Base-by-base conservation (phyloP, 2,113 vertebrate species). In the Caretta caretta region DNA sequence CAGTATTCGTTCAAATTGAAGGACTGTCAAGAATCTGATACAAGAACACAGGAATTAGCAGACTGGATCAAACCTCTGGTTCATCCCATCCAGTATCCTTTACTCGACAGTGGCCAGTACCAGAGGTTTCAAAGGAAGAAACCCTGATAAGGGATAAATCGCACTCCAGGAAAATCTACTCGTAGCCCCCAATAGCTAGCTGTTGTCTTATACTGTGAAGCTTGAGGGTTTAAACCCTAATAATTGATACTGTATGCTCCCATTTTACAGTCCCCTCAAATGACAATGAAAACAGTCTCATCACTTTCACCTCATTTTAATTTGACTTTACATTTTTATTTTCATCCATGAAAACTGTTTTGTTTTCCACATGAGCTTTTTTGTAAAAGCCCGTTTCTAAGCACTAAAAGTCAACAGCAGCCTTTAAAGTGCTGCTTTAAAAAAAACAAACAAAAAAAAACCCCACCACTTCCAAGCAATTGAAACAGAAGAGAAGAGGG, bases 251-350 rank as follows among this genome's bases (percentile, higher is more conserved):
- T 11, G 3, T 22, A 83, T 62, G 62, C 88, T 94, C 49, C 51
- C 62, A 54, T 86, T 25, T 90, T 56, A 88, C 35, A 84, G 62
- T 86, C 46, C 54, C 56, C 31, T 78, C 76, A 91, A 48, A 4
- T 56, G 86, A 76, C 85, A 92, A 86, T 38, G 94, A 94, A 84
- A 24, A 17, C 20, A 42, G 29, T 49, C 25, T 84, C 76, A 82
- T 54, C 51, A 42, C 48, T 84, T 92, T 84, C 62, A 90, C 49
- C 78, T 91, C 24, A 94, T 76, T 89, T 0, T 80, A 62, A 92
- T 53, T 91, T 92, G 89, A 16, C 78, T 96, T 93, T 94, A n/a
- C 81, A 7, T 3, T 81, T 94, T 48, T 72, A 54, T 95, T 93
- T 80, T 62, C 59, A 90, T 84, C 76, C 49, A 86, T 79, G 79